Evolutionary conservation across 2,888 invertebrate species (phyloP), one percentile per base, ranked within the genome.

Genomic region (Eupithecia abbreviata): DNA sequence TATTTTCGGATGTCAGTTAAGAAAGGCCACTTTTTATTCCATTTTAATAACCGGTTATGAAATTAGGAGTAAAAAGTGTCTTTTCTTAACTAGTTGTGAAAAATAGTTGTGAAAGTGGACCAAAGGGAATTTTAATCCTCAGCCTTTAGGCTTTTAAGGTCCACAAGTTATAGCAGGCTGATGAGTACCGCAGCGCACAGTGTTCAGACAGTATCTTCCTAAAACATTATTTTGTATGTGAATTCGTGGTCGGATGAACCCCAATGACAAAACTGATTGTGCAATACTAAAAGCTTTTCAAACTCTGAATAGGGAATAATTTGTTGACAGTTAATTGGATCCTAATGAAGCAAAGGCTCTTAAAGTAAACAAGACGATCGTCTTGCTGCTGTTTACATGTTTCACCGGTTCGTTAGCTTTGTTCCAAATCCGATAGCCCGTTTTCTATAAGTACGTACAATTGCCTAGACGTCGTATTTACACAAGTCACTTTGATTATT

Each of bases 271-370:
- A 67, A 70, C 72, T 73, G 67, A 77, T 77, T 72, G 74, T 70
- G 58, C 47, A 41, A 47, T 42, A 69, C 65, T 73, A 73, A 69
- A 76, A 78, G 73, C 76, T 86, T 91, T 89, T 90, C 89, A 89
- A 85, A 71, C 75, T 85, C 84, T 84, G 84, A 92, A 90, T 89
- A 55, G 88, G 90, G 91, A 92, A 94, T 93, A 93, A 94, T 93
- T 94, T 94, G 93, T 94, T 93, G 93, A 93, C 93, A 93, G 93
- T 91, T 92, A 94, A 94, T 94, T 94, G 93, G 93, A 95, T 94
- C 93, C 94, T 95, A 94, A 95, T 95, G 94, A 95, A 95, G 93
- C 94, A 95, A 95, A 95, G 94, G 94, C 93, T 91, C 92, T 93
- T 92, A 92, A 92, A 90, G 92, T 94, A 94, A 95, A 95, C 94